Evolutionary conservation across 2,113 vertebrate genomes (phyloP).

Genomic region (Myxocyprinus asiaticus): DNA sequence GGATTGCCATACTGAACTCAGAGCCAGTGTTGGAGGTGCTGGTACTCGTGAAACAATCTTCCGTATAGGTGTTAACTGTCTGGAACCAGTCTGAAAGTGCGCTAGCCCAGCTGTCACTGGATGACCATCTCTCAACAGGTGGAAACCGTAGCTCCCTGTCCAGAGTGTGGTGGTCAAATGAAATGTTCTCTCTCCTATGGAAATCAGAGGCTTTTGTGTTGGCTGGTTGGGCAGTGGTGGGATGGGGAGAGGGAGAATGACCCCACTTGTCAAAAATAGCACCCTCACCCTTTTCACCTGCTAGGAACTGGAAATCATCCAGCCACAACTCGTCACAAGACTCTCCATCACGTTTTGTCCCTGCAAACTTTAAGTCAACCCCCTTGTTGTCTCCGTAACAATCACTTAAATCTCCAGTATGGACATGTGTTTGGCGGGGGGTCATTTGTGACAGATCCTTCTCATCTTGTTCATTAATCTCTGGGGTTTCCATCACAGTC

Average conservation of each 20-base stretch:
- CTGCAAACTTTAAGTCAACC: slow-evolving; percentile 43
- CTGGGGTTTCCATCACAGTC: too few relatives aligned
- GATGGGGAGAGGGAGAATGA: slow-evolving; percentile 71
- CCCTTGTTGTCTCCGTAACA: slow-evolving; percentile 5
- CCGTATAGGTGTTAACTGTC: slow-evolving; percentile 68
- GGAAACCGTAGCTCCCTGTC: slow-evolving; percentile 69
- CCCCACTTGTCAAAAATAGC: slow-evolving; percentile 74
- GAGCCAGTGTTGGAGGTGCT: slow-evolving; percentile 53
- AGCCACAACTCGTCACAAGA: slow-evolving; percentile 68
- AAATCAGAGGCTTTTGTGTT: slow-evolving; percentile 75
- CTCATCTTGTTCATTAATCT: slow-evolving; percentile 18
- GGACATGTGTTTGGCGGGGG: slow-evolving; percentile 13
- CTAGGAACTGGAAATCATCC: slow-evolving; percentile 70
- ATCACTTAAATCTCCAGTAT: background rate
- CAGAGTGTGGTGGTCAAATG: slow-evolving; percentile 75
- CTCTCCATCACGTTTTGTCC: slow-evolving; percentile 54
- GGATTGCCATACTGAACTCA: slow-evolving; percentile 64
- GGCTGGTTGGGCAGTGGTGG: slow-evolving; percentile 65
- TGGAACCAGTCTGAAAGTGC: slow-evolving; percentile 79
- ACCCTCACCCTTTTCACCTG: slow-evolving; percentile 65
- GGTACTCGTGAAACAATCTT: slow-evolving; percentile 47
- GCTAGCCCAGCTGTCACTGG: slow-evolving; percentile 73
- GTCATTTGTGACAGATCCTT: slow-evolving; percentile 48
- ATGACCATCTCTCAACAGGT: slow-evolving; percentile 77
- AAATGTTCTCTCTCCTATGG: slow-evolving; percentile 67